phyloP scores from a whole-genome alignment of 1,140 invertebrate species.

The Halictus rubicundus region DNA sequence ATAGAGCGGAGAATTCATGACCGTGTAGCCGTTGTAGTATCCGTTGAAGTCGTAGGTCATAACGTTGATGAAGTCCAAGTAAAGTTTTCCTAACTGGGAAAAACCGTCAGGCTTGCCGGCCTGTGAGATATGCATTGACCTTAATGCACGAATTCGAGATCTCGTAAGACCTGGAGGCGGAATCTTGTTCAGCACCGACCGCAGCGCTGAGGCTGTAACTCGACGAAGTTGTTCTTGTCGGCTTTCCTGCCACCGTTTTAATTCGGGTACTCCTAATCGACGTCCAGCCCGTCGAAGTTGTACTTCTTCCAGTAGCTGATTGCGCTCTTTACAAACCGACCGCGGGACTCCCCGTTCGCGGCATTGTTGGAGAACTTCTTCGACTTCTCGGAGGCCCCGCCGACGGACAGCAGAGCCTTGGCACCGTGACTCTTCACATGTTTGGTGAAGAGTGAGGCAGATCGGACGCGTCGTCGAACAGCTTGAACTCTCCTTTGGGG shows the following conservation, averaged over 20 bases:
- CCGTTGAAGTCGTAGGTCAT: conserved; percentile 90
- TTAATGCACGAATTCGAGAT: no score
- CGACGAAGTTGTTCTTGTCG: conserved; percentile 80
- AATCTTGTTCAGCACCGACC: conserved; percentile 81
- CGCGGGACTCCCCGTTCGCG: conserved; percentile 76
- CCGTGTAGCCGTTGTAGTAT: conserved; percentile 82
- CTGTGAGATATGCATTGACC: no score
- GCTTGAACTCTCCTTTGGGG: conserved; percentile 70
- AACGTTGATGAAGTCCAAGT: conserved; percentile 84
- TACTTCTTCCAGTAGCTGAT: conserved; percentile 83
- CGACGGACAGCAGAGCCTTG: conserved; percentile 86
- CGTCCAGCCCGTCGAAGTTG: conserved; percentile 90
- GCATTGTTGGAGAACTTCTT: conserved; percentile 84
- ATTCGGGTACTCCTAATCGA: conserved; percentile 90
- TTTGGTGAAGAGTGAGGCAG: conserved; percentile 78
- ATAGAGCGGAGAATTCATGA: conserved; percentile 84
- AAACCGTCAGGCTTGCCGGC: no score
- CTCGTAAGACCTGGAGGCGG: conserved; percentile 83
- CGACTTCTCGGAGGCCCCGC: conserved; percentile 88
- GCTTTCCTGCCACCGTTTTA: conserved; percentile 70
- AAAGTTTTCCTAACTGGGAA: no score
- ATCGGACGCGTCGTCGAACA: conserved; percentile 78
- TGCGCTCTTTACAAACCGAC: conserved; percentile 82
- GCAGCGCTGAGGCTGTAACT: conserved; percentile 82
- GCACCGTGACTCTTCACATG: conserved; percentile 83